Evolutionary conservation across 2,797 vertebrate genomes (phyloP).

Genomic region (Varecia variegata): DNA sequence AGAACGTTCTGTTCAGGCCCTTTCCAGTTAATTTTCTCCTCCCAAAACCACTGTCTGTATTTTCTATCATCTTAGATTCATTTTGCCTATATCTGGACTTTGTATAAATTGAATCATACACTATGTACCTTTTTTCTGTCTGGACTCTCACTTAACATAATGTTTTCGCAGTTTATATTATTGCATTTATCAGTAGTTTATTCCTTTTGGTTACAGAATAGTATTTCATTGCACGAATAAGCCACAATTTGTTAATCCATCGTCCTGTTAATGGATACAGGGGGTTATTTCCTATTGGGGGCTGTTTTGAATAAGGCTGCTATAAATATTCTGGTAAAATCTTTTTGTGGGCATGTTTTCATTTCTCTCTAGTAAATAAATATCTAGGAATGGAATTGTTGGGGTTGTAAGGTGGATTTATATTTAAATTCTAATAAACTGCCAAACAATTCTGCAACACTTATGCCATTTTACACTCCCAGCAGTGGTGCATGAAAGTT

Average conservation of each 20-base stretch:
- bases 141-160: not conserved
- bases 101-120: not conserved
- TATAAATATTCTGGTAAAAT: not conserved
- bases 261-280: not conserved
- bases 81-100: not conserved
- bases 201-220: not conserved
- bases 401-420: not conserved
- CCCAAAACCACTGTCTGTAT: not conserved
- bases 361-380: not conserved
- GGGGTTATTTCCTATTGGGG: not conserved
- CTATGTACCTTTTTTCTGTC: not conserved
- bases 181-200: not conserved
- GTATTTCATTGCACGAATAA: not conserved
- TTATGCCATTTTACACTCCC: not conserved
- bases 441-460: not conserved
- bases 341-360: slow-evolving; percentile 3
- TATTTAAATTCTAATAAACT: slow-evolving; percentile 1
- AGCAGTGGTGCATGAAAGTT: not conserved
- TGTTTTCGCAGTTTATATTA: not conserved
- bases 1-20: not conserved
- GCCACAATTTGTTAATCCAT: not conserved
- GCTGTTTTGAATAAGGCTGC: not conserved
- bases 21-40: not conserved
- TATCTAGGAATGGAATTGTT: not conserved
- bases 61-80: not conserved